Evolutionary conservation across 2,888 invertebrate genomes (phyloP), one percentile per base, ranked within the genome.

Genomic region (Sphaerolaimus hirsutus): DNA sequence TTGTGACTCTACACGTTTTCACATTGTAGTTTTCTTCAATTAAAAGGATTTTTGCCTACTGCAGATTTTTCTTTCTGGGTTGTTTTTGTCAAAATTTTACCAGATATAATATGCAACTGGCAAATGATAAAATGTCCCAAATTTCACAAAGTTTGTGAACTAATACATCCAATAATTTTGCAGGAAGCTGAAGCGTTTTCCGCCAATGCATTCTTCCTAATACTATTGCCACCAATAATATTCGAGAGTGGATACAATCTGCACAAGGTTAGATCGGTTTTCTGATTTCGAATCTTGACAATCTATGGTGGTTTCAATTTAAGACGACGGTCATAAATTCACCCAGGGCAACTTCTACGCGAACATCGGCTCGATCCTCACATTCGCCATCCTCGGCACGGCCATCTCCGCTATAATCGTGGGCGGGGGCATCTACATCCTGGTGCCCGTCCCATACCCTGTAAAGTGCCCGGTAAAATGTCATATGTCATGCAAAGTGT

Each of bases 171-270:
- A n/a, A n/a, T 5, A n/a, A 7, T 37, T 7, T 37, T 37, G 5
- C 19, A 83, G 62, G 82, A 86, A 64, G 91, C 91, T 64, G 93
- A 97, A 67, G 84, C 89, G 0, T 89, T 97, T 63, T 87, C 89
- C 7, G 93, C 97, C 0, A 97, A 91, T 22, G 84, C 91, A 23
- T 97, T 97, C 66, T 97, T 97, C 62, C 72, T 97, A 45, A 81
- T 97, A 2, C 72, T 97, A 1, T 67, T 97, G 45, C 97, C 97
- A 12, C 97, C 97, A 1, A 97, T 97, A 47, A 97, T 97, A 57
- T 97, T 97, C 70, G 97, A 97, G 67, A 89, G 89, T 2, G 93
- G 93, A 2, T 97, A 93, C 64, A 97, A 93, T 71, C 72, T 97
- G 49, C 93, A 97, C 61, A 97, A 97, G 68, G 91, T 89, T 52